Conservation (phyloP, 2,797 vertebrate genomes). For the Tympanoctomys barrerae region DNA sequence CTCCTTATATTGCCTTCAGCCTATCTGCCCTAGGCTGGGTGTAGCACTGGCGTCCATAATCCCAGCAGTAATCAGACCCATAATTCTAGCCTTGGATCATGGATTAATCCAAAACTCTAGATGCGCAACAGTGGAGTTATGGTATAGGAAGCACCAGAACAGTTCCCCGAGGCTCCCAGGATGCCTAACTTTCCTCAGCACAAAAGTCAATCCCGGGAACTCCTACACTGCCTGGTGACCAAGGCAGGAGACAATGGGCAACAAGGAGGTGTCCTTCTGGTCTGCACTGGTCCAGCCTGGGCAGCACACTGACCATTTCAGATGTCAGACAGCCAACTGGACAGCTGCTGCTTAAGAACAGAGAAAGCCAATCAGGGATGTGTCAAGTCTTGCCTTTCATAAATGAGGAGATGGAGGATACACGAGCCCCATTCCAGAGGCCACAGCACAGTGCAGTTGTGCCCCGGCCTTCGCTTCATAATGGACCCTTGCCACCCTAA, state of each 20-base stretch:
- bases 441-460: not conserved
- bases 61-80: no score
- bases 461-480: not conserved
- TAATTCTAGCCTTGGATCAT: no score
- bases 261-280: rapidly evolving
- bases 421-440: not conserved
- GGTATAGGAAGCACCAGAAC: not conserved
- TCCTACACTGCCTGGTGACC: not conserved
- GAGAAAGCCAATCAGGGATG: not conserved
- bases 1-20: no score
- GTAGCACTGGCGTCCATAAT: no score
- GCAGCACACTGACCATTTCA: not conserved
- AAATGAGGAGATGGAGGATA: not conserved
- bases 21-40: no score
- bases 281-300: not conserved
- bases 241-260: not conserved
- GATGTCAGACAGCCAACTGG: not conserved
- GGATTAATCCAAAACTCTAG: no score
- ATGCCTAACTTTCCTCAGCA: not conserved
- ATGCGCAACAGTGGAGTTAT: not conserved
- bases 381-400: not conserved
- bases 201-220: not conserved
- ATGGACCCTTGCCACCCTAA: not conserved
- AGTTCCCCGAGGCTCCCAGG: not conserved
- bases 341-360: not conserved